Conservation (phyloP, 2,888 invertebrate genomes). For the Drosophila nr. medialis region DNA sequence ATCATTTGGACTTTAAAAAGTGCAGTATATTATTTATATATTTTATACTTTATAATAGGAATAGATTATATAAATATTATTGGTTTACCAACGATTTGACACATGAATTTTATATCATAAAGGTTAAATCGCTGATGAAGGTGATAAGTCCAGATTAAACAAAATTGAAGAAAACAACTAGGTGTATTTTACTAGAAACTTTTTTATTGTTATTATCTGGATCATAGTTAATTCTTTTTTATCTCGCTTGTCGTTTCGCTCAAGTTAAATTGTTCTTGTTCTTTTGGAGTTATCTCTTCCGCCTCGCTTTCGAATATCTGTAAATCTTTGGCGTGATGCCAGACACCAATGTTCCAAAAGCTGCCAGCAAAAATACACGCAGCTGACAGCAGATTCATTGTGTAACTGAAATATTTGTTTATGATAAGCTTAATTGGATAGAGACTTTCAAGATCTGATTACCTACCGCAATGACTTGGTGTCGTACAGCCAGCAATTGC, state of each 20-base stretch:
- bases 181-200: neutral
- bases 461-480: constrained; percentile 86
- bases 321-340: constrained; percentile 88
- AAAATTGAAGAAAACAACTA: neutral
- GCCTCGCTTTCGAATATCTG: constrained; percentile 89
- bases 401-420: constrained; percentile 73
- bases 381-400: constrained; percentile 86
- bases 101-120: neutral
- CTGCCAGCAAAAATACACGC: constrained; percentile 87
- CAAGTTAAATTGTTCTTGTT: constrained; percentile 11
- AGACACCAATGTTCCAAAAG: constrained; percentile 87
- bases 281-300: constrained; percentile 2
- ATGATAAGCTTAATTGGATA: constrained; percentile 87
- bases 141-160: constrained; percentile 2
- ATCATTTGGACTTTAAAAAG: too few species aligned
- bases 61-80: neutral
- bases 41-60: neutral
- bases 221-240: constrained; percentile 9
- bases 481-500: constrained; percentile 91
- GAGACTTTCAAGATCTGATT: constrained; percentile 50
- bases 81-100: neutral
- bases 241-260: constrained; percentile 11
- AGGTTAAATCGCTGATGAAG: neutral
- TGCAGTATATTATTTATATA: too few species aligned
- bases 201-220: neutral